Percentiles rank a stretch among this genome's conserved stretches.
Conservation (phyloP, 2,797 vertebrate species). For the Rousettus madagascariensis region DNA sequence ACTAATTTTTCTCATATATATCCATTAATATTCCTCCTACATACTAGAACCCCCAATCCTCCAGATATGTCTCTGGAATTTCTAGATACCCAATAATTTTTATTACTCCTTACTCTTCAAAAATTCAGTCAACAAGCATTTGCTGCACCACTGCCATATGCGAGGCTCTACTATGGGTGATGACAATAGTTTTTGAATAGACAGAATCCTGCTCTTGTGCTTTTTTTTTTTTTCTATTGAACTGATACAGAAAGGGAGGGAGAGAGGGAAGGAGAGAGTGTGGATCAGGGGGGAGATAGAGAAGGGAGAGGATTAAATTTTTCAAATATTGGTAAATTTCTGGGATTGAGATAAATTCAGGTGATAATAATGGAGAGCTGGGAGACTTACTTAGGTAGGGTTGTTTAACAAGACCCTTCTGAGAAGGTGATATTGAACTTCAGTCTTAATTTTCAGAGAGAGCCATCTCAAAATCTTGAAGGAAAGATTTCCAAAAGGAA, state of each 20-base stretch:
- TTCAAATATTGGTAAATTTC: neutral
- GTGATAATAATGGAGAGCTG: too few relatives aligned
- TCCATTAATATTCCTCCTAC: neutral
- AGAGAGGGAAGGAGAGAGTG: fast-evolving
- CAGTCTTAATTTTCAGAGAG: neutral
- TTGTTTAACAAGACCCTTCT: neutral
- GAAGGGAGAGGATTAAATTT: neutral
- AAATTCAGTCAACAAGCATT: neutral
- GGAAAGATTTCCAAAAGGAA: neutral
- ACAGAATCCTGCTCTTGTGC: neutral
- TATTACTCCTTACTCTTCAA: neutral
- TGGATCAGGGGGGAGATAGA: fast-evolving
- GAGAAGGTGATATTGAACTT: neutral
- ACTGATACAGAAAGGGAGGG: neutral
- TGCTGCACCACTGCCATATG: neutral
- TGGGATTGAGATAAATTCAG: neutral
- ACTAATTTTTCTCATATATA: neutral
- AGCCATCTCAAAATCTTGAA: neutral
- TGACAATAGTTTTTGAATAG: neutral
- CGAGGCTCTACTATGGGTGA: neutral
- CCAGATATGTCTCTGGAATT: neutral
- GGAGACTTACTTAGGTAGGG: neutral
- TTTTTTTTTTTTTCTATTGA: neutral
- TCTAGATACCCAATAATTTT: neutral
- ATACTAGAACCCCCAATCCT: neutral